Percentiles rank a stretch among this genome's conserved stretches.
These are phyloP conservation scores for Mormyrus iriodes DNA, from an alignment of 2,113 vertebrate genomes.

Conservation along the genomic window DNA sequence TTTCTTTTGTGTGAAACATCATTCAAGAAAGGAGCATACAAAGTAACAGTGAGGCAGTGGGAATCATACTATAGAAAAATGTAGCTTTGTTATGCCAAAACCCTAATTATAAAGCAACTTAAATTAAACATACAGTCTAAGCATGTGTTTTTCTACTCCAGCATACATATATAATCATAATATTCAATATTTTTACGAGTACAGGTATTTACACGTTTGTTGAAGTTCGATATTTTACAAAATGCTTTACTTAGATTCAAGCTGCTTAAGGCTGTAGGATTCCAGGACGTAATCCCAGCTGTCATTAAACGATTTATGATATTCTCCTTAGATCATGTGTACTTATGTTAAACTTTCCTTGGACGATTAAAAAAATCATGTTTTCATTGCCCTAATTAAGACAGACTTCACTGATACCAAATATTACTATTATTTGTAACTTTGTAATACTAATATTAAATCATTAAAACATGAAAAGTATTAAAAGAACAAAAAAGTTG, in stretches of 20 bases:
- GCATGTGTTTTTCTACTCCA: conserved; percentile 6
- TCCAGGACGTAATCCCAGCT: conserved; percentile 62
- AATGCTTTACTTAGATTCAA: conserved; percentile 78
- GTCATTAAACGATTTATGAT: not conserved
- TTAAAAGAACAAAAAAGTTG: not conserved
- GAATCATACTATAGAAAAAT: conserved; percentile 68
- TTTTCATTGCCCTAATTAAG: not conserved
- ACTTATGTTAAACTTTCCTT: not conserved
- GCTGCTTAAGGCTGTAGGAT: conserved; percentile 77
- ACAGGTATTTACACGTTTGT: conserved; percentile 5
- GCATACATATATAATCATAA: not conserved
- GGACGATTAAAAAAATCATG: not conserved
- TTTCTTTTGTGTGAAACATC: conserved; percentile 31
- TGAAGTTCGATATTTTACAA: conserved; percentile 35
- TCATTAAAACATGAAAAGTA: not conserved
- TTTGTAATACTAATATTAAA: not conserved
- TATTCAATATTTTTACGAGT: not conserved
- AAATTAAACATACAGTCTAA: not conserved
- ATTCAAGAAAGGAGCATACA: conserved; percentile 23
- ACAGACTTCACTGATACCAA: not conserved
- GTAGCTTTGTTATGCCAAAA: conserved; percentile 58
- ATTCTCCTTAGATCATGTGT: not conserved
- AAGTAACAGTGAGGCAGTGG: conserved; percentile 79
- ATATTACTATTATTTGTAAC: not conserved
- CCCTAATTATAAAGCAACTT: conserved; percentile 60